Conservation (phyloP, 2,113 vertebrate species). For the Aythya baeri region DNA sequence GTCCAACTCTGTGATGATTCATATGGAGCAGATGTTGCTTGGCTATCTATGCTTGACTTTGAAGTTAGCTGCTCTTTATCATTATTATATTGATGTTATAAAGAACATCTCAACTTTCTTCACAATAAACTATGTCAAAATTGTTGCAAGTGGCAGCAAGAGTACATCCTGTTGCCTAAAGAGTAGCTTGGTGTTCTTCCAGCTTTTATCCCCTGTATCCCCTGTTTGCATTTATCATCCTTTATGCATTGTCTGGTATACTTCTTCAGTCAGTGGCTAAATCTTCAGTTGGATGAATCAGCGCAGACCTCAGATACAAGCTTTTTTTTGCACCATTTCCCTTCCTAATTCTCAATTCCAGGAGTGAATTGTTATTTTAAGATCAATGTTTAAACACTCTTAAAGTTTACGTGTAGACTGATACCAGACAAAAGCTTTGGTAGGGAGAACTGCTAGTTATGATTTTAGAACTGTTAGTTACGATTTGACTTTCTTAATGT, state of each 20-base stretch:
- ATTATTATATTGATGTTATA: slow-evolving; percentile 21
- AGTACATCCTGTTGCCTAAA: neutral
- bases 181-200: slow-evolving; percentile 11
- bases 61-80: slow-evolving; percentile 19
- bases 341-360: neutral
- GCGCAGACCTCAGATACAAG: neutral
- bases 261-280: neutral
- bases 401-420: neutral
- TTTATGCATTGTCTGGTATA: neutral
- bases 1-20: neutral
- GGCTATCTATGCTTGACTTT: neutral
- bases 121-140: neutral
- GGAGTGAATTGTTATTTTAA: neutral
- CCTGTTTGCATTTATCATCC: slow-evolving; percentile 35
- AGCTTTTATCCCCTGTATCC: neutral
- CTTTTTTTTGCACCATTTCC: neutral
- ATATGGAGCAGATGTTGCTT: neutral
- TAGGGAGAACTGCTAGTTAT: neutral
- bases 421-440: neutral
- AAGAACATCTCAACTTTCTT: slow-evolving; percentile 15
- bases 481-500: neutral
- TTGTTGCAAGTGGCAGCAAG: neutral
- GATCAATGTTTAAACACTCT: neutral
- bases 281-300: neutral
- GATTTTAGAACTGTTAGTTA: neutral